Base-by-base conservation (phyloP, 2,888 invertebrate species). In the Drosophila suboccidentalis region DNA sequence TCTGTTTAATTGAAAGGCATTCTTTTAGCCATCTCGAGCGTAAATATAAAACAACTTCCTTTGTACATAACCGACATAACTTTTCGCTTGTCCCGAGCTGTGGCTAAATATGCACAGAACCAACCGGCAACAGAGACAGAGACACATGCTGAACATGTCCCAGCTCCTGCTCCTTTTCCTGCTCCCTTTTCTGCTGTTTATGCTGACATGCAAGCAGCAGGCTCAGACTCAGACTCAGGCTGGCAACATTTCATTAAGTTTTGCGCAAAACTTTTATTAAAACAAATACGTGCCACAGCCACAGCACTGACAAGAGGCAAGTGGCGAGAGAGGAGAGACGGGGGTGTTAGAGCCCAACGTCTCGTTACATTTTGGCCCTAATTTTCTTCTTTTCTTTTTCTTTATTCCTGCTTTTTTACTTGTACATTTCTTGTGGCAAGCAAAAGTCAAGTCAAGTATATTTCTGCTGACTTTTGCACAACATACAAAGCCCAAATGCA, bases 191-290 rank as follows among this genome's bases (percentile, higher is more conserved):
- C 44, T 9, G 11, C 38, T 34, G 43, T 53, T 50, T 50, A 17
- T 49, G 43, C 63, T 73, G 65, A 66, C 73, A 76, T 73, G 60
- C 78, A 65, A 67, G 61, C 51, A 15, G n/a, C n/a, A n/a, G n/a
- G n/a, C n/a, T n/a, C n/a, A n/a, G 60, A 38, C 57, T 51, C 39
- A 38, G 55, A 39, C 44, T 26, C 43, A 15, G 15, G 65, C 69
- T 73, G 82, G 78, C 88, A 87, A 85, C 86, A 86, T 86, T 86
- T 86, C 88, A 86, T 86, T 86, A 86, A 86, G 86, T 86, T 86
- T 86, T 86, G 88, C 86, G 80, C 90, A 87, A 89, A 86, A 86
- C 73, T 89, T 86, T 86, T 86, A 86, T 89, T 86, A 86, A 86
- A 89, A 89, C 86, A 86, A 86, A 86, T 89, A 86, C 89, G 85